Percentiles rank a stretch among this genome's conserved stretches.
These are phyloP conservation scores for Phataginus tricuspis DNA, from an alignment of 2,797 vertebrate species.

Conservation along the genomic window DNA sequence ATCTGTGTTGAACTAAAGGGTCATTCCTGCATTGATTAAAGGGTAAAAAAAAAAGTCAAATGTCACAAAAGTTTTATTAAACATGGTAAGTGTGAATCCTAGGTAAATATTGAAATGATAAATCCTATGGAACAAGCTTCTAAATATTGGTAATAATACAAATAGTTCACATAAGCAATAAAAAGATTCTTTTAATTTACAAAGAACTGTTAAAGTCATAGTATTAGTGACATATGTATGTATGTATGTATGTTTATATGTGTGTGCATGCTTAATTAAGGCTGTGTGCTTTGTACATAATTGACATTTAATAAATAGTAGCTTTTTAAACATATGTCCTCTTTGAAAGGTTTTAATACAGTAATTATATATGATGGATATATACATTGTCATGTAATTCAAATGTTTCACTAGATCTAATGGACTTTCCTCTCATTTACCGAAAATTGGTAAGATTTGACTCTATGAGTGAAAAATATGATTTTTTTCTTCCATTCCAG, in stretches of 20 bases:
- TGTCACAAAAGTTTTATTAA: neutral
- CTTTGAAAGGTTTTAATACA: slow-evolving; percentile 30
- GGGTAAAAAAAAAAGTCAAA: neutral
- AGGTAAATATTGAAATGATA: slow-evolving; percentile 21
- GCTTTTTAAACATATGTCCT: neutral
- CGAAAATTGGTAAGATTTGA: slow-evolving; percentile 42
- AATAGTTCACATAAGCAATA: neutral
- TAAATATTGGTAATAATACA: slow-evolving; percentile 1
- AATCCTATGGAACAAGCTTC: neutral
- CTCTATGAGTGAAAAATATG: neutral
- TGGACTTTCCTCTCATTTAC: neutral
- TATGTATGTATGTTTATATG: neutral
- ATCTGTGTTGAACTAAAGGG: neutral
- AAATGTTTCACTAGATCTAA: neutral
- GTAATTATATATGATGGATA: neutral
- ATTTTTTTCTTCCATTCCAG: neutral
- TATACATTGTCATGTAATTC: neutral
- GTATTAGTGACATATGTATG: neutral
- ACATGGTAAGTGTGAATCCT: neutral
- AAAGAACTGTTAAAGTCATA: neutral
- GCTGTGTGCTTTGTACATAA: neutral
- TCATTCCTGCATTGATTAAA: neutral
- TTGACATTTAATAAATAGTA: slow-evolving; percentile 18
- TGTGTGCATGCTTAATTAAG: neutral
- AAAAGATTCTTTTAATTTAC: neutral